phyloP scores from a whole-genome alignment of 2,888 invertebrate species.

The Eudasyphora cyanicolor region DNA sequence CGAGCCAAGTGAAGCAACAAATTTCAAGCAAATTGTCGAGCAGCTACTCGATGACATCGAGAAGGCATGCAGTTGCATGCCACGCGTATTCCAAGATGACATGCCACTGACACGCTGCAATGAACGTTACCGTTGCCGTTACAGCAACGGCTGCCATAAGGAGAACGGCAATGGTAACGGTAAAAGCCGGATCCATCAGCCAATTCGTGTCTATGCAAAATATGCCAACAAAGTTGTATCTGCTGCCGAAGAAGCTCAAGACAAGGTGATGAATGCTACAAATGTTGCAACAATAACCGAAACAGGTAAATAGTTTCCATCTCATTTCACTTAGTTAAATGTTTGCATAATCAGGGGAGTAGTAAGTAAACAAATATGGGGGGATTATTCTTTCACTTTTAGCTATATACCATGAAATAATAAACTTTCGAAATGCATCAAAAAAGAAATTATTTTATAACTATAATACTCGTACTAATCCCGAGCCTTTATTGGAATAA shows the following conservation, averaged over 20 bases:
- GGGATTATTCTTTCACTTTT: too few species aligned
- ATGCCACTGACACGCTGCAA: constrained; percentile 78
- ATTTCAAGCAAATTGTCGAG: constrained; percentile 86
- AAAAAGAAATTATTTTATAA: too few species aligned
- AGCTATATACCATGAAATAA: too few species aligned
- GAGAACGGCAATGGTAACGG: too few species aligned
- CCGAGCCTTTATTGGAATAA: too few species aligned
- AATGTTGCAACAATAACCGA: constrained; percentile 36
- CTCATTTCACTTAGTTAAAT: constrained; percentile 23
- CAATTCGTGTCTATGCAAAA: neutral
- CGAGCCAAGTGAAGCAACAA: constrained; percentile 84
- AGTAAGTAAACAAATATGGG: neutral
- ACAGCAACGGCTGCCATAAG: neutral
- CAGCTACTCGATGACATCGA: constrained; percentile 89
- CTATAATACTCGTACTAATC: too few species aligned
- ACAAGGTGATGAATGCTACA: constrained; percentile 36
- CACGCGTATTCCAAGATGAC: constrained; percentile 82
- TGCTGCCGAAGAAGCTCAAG: constrained; percentile 3
- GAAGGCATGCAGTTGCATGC: constrained; percentile 87
- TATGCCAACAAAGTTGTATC: neutral
- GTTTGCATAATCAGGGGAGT: neutral
- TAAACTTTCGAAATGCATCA: too few species aligned
- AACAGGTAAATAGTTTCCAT: constrained; percentile 50
- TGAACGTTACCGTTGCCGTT: constrained; percentile 28
- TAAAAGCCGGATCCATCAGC: neutral